Percentiles rank a stretch among this genome's conserved stretches.
Conservation (phyloP, 2,113 vertebrate species). For the Hippolais icterina region DNA sequence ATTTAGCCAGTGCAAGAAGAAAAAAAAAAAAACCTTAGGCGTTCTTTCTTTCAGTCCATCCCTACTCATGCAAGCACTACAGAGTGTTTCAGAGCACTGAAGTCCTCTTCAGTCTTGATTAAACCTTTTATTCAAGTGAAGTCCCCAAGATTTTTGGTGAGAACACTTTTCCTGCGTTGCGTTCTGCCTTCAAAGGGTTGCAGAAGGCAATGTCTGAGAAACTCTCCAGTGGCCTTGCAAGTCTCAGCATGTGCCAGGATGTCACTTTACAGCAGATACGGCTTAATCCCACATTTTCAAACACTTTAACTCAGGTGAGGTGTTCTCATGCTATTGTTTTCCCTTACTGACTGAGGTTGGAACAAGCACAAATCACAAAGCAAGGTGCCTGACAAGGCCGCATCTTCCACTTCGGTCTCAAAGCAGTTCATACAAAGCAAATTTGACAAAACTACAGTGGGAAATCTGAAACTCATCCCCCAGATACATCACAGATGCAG, state of each 20-base stretch:
- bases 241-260: neutral
- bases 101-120: slow-evolving; percentile 6
- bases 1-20: neutral
- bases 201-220: neutral
- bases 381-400: neutral
- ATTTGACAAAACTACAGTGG: neutral
- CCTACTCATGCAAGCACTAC: neutral
- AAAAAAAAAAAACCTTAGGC: neutral
- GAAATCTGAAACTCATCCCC: neutral
- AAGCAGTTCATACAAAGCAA: neutral
- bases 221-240: neutral
- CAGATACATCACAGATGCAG: neutral
- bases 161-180: neutral
- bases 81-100: neutral
- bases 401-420: neutral
- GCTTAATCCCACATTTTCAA: neutral
- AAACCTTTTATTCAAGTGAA: neutral
- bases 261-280: fast-evolving
- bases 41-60: neutral
- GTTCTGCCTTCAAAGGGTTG: neutral
- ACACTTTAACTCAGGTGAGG: neutral
- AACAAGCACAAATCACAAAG: neutral
- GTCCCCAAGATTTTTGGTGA: neutral
- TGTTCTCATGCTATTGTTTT: neutral
- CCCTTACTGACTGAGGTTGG: neutral